Evolutionary conservation across 2,888 invertebrate species (phyloP), one percentile per base, ranked within the genome.

Genomic region (Rotaria sp.): DNA sequence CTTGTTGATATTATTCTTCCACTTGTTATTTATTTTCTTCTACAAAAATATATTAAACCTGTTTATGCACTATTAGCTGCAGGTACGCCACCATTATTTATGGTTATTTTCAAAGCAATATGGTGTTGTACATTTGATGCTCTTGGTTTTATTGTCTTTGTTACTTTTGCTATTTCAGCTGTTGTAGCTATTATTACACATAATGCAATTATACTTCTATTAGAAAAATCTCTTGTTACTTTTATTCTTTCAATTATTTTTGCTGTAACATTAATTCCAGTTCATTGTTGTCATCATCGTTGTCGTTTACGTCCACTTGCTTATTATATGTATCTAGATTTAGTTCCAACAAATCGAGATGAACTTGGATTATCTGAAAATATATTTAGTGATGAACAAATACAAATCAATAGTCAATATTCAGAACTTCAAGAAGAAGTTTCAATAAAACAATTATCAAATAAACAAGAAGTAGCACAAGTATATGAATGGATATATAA

Each of bases 1-100:
- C 8, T 80, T 45, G 4, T 80, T 3, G 80, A 80, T 45, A 24
- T 80, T 80, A 18, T 80, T 26, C 26, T 80, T 45, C 80, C 80
- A 4, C 41, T 80, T 10, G 24, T 80, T 10, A 26, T 80, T 0
- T 80, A 80, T 45, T 45, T 80, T n/a, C 18, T 26, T n/a, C n/a
- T 80, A 26, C 80, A 80, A 45, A 80, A 80, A n/a, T 15, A 45
- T 15, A 45, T 8, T 0, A 45, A 45, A n/a, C 45, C 41, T 26
- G 80, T 80, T 45, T 80, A 80, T 80, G 80, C 80, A n/a, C n/a
- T 80, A 11, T n/a, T 80, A 45, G n/a, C 21, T 80, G 80, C 80
- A 4, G 26, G 80, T 26, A 45, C 26, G 2, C 80, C 80, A n/a
- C 45, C 80, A 24, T 26, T 80, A 8, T 13, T n/a, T n/a, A 80